A percentile compares a stretch with the other conserved stretches of the same genome.
phyloP scores from a whole-genome alignment of 2,888 invertebrate genomes.

The Criorhina ranunculi region DNA sequence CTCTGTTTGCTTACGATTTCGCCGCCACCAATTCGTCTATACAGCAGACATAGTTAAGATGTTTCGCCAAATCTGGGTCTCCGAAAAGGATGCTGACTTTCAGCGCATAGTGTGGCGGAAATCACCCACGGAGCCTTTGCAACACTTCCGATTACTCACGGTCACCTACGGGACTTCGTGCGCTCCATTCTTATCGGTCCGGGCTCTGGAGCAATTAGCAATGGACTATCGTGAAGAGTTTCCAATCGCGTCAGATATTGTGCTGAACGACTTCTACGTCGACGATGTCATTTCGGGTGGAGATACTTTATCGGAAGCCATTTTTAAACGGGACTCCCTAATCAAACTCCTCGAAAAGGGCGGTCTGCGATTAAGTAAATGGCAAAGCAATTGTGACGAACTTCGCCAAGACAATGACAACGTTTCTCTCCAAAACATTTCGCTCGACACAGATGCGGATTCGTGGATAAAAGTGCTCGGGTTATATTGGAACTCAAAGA shows the following conservation, averaged over 20 bases:
- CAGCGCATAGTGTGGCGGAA: constrained; percentile 35
- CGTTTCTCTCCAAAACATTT: background rate
- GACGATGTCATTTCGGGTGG: constrained; percentile 24
- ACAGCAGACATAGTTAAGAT: constrained; percentile 32
- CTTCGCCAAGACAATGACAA: constrained; percentile 31
- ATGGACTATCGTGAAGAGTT: constrained; percentile 5
- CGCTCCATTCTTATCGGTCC: constrained; percentile 23
- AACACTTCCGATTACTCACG: constrained; percentile 26
- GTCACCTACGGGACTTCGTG: constrained; percentile 15
- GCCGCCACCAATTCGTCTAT: constrained; percentile 12
- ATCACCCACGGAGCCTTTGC: background rate
- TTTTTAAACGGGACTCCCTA: background rate
- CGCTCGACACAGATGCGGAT: constrained; percentile 9
- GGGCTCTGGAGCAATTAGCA: constrained; percentile 4
- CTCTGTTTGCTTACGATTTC: constrained; percentile 22
- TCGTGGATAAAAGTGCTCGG: constrained; percentile 16
- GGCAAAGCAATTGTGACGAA: constrained; percentile 24
- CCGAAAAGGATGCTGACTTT: constrained; percentile 6
- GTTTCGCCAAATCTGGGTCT: constrained; percentile 44
- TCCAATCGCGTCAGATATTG: too few relatives aligned
- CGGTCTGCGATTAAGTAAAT: constrained; percentile 27
- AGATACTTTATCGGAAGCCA: background rate
- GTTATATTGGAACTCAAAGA: background rate
- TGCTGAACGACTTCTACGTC: constrained; percentile 14
- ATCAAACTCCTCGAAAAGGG: background rate